Evolutionary conservation across 23 tunicate genomes (phyloP).

Genomic region (Diplosoma virens): DNA sequence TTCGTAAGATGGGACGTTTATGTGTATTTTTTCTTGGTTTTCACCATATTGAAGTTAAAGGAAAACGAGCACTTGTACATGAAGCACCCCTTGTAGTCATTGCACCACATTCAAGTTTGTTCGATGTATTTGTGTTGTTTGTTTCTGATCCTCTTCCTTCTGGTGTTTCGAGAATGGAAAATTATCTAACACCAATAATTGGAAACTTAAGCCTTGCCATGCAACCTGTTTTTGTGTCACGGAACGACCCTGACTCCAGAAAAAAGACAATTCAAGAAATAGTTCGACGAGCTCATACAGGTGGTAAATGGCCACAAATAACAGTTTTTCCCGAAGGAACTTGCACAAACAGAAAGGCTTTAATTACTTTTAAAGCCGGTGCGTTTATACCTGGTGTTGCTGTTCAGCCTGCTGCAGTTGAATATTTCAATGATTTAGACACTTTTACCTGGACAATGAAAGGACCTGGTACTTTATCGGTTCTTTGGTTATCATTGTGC

Average conservation of each 20-base stretch:
- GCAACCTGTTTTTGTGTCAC: constrained; percentile 57
- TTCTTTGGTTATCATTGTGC: constrained; percentile 81
- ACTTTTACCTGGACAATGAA: constrained; percentile 75
- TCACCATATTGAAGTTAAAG: constrained; percentile 40
- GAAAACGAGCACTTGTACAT: constrained; percentile 24
- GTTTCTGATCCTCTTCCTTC: constrained; percentile 42
- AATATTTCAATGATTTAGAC: constrained; percentile 60
- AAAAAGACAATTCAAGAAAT: constrained; percentile 53
- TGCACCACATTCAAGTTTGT: constrained; percentile 68
- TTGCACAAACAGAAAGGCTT: constrained; percentile 78
- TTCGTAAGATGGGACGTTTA: constrained; percentile 41
- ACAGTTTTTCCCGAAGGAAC: constrained; percentile 91
- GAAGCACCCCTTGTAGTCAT: constrained; percentile 55
- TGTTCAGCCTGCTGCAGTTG: constrained; percentile 71
- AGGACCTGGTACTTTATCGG: constrained; percentile 56
- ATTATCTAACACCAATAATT: constrained; percentile 29
- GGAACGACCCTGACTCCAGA: constrained; percentile 63
- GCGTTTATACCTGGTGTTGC: constrained; percentile 87
- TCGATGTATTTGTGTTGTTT: constrained; percentile 47
- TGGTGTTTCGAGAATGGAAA: constrained; percentile 57
- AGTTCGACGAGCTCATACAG: constrained; percentile 9
- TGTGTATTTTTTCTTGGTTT: constrained; percentile 44
- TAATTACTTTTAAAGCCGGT: constrained; percentile 81
- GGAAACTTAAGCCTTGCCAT: constrained; percentile 44
- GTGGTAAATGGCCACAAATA: constrained; percentile 67